Evolutionary conservation across 2,888 invertebrate species (phyloP).

Genomic region (Pollenia amentaria): DNA sequence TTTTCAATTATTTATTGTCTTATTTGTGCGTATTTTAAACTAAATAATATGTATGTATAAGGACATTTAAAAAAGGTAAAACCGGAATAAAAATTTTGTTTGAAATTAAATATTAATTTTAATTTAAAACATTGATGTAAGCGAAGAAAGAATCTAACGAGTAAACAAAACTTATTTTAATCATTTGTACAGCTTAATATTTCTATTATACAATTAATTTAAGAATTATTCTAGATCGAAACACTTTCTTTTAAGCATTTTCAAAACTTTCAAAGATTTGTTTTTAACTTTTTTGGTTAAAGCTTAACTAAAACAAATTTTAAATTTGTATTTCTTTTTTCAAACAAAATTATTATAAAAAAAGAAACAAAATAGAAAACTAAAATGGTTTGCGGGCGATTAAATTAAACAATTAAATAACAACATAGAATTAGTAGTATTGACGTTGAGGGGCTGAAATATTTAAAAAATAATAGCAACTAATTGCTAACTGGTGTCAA

Average conservation of each 20-base stretch:
- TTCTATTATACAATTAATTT: background rate
- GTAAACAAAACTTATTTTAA: constrained; percentile 20
- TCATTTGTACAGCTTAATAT: constrained; percentile 35
- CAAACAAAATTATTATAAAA: constrained; percentile 12
- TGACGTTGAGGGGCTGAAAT: constrained; percentile 32
- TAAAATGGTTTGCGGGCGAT: constrained; percentile 32
- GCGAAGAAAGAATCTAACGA: background rate
- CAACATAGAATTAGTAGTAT: constrained; percentile 54
- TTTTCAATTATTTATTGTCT: constrained; percentile 56
- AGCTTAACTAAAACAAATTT: constrained; percentile 54
- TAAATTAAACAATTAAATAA: constrained; percentile 66
- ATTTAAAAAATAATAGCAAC: constrained; percentile 34
- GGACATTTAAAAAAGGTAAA: background rate
- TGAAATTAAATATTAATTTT: constrained; percentile 3
- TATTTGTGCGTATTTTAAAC: constrained; percentile 53
- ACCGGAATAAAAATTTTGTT: constrained; percentile 35
- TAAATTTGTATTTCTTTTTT: constrained; percentile 26
- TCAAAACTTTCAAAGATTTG: constrained; percentile 21
- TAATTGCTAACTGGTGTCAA: constrained; percentile 30
- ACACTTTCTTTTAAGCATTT: background rate
- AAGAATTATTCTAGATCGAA: background rate
- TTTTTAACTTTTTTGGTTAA: constrained; percentile 28
- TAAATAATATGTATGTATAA: background rate
- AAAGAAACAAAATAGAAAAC: constrained; percentile 1
- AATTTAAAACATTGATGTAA: background rate